Base-by-base conservation (phyloP, 2,888 invertebrate genomes). In the Xanthorhoe spadicearia region DNA sequence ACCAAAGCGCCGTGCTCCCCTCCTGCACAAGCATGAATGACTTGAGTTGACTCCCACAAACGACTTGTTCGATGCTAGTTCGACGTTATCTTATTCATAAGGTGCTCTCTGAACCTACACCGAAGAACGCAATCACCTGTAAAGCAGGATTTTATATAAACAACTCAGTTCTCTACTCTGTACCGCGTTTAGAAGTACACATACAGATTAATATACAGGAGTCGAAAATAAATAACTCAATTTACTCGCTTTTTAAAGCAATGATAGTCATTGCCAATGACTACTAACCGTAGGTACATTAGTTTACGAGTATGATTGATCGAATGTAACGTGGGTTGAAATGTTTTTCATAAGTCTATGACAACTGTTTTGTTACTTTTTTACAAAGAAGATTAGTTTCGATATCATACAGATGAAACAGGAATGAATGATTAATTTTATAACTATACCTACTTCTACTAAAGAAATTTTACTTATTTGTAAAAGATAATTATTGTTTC, bases 41-140 rank as follows among this genome's bases (percentile, higher is more conserved):
- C 71, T 77, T 62, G 64, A 70, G 70, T 71, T 68, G 71, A 75
- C 70, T 73, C 63, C 70, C 73, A 67, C 73, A 68, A 74, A 74
- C 74, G 70, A 72, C 70, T 68, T 64, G 66, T 71, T 71, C 70
- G 70, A 69, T 68, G 71, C 63, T 71, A 70, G 77, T 74, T 73
- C 70, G 69, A 70, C 68, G 75, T 72, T 76, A 78, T 75, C 74
- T 74, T 80, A 80, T 80, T 80, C 80, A 80, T 78, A 76, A 78
- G 72, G 64, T 68, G 65, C 57, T 61, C 50, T 63, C 38, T 60
- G 63, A 70, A 72, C 68, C 70, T 66, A 69, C 66, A 61, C 66
- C n/a, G 51, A 64, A 32, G 43, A 15, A 9, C 49, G 4, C 49
- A 43, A 50, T 66, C 28, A 66, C 50, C 10, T 59, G n/a, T 17